Percentiles rank a stretch among this genome's conserved stretches.
Evolutionary conservation across 2,888 invertebrate species (phyloP).

Genomic region (Smittia sp.): DNA sequence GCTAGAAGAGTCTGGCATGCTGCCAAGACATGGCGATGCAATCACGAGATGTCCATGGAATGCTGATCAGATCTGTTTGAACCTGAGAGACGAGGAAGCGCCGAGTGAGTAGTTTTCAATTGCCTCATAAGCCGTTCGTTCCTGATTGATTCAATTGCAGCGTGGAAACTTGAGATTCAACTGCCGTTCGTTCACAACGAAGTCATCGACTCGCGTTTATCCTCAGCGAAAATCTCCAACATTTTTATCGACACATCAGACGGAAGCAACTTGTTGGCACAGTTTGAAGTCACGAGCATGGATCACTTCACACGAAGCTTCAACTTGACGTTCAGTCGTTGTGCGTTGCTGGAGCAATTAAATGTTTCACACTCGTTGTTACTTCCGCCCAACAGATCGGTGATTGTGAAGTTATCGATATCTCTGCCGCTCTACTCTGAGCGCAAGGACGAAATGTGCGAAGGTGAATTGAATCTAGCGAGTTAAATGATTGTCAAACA

Average conservation of each 20-base stretch:
- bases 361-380: conserved; percentile 10
- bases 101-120: conserved; percentile 45
- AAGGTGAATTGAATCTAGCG: conserved; percentile 18
- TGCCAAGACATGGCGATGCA: not conserved
- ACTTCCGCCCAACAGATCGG: conserved; percentile 7
- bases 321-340: conserved; percentile 8
- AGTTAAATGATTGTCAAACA: not conserved
- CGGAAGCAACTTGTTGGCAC: not conserved
- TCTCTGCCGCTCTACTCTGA: not conserved
- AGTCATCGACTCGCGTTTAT: conserved; percentile 18
- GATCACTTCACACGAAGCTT: conserved; percentile 16
- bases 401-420: not conserved
- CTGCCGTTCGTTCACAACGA: conserved; percentile 30
- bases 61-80: conserved; percentile 46
- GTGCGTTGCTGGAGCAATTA: conserved; percentile 16
- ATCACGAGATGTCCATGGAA: conserved; percentile 13
- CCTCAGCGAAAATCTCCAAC: conserved; percentile 29
- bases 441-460: not conserved
- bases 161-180: conserved; percentile 14
- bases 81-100: conserved; percentile 46
- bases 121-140: conserved; percentile 17
- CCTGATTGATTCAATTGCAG: conserved; percentile 8
- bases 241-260: conserved; percentile 36
- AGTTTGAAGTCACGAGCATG: conserved; percentile 26
- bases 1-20: not conserved